These are phyloP conservation scores for Thelaira solivaga DNA, from an alignment of 2,888 invertebrate species.

Conservation along the genomic window DNA sequence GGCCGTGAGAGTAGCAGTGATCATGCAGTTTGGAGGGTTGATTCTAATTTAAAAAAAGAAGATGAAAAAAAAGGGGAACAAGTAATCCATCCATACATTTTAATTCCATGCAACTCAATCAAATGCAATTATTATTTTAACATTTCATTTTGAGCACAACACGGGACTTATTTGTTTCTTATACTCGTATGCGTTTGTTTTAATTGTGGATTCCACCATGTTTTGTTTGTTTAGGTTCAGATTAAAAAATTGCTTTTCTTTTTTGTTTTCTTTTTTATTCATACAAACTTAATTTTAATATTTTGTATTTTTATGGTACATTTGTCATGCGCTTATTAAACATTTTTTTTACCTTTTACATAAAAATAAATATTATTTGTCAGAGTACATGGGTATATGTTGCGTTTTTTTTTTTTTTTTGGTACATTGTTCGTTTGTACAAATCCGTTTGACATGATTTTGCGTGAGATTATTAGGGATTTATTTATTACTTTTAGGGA, in stretches of 20 bases:
- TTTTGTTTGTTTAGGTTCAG: slow-evolving; percentile 51
- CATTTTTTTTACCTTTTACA: neutral
- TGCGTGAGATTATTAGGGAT: slow-evolving; percentile 49
- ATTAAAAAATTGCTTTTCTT: slow-evolving; percentile 17
- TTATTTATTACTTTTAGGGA: slow-evolving; percentile 28
- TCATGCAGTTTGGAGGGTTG: slow-evolving; percentile 31
- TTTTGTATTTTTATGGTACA: slow-evolving; percentile 12
- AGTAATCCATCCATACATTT: slow-evolving; percentile 52
- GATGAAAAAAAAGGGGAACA: slow-evolving; percentile 2
- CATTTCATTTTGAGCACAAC: slow-evolving; percentile 26
- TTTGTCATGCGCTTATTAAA: slow-evolving; percentile 28
- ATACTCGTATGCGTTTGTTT: slow-evolving; percentile 39
- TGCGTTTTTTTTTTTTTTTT: slow-evolving; percentile 8
- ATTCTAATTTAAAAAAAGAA: too few species aligned
- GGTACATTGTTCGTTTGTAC: slow-evolving; percentile 12
- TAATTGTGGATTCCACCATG: slow-evolving; percentile 31
- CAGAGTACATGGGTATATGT: neutral
- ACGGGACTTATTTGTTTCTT: slow-evolving; percentile 41
- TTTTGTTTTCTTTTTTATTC: neutral
- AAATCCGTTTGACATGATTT: slow-evolving; percentile 35
- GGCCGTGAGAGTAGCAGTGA: too few species aligned
- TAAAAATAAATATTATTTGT: neutral
- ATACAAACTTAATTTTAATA: slow-evolving; percentile 27
- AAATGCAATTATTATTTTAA: slow-evolving; percentile 40
- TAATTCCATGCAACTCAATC: slow-evolving; percentile 29